Evolutionary conservation across 2,797 vertebrate genomes (phyloP).

Genomic region (Moxostoma hubbsi): DNA sequence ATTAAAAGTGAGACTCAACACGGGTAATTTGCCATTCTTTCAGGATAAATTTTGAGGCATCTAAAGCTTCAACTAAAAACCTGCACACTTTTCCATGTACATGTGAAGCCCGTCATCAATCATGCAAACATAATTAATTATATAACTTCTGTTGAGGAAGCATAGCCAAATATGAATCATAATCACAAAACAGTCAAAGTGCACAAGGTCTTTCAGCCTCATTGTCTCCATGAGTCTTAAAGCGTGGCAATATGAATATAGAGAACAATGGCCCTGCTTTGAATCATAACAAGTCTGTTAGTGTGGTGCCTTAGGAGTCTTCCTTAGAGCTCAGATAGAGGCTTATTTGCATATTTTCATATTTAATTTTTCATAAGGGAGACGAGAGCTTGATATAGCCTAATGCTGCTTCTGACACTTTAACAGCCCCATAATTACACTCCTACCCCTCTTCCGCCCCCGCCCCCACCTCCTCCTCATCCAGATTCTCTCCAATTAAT

Average conservation of each 20-base stretch:
- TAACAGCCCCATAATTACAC: constrained; percentile 76
- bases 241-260: constrained; percentile 58
- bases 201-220: constrained; percentile 56
- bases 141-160: constrained; percentile 36
- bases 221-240: constrained; percentile 57
- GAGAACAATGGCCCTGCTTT: constrained; percentile 64
- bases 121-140: constrained; percentile 25
- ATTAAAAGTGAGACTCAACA: constrained; percentile 25
- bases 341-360: constrained; percentile 80
- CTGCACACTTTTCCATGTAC: background rate
- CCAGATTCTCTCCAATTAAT: constrained; percentile 78
- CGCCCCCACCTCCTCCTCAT: constrained; percentile 71
- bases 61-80: constrained; percentile 19
- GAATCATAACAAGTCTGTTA: constrained; percentile 78
- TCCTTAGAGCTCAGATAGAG: constrained; percentile 56
- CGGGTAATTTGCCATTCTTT: constrained; percentile 16
- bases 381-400: constrained; percentile 77
- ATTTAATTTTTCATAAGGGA: constrained; percentile 75
- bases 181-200: constrained; percentile 59
- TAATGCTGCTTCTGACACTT: constrained; percentile 77
- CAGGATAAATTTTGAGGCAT: constrained; percentile 9
- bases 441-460: constrained; percentile 54
- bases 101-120: constrained; percentile 20
- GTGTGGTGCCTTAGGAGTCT: constrained; percentile 69
- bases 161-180: constrained; percentile 52